These are phyloP conservation scores for Probosciger aterrimus DNA, from an alignment of 2,113 vertebrate genomes.

Conservation along the genomic window DNA sequence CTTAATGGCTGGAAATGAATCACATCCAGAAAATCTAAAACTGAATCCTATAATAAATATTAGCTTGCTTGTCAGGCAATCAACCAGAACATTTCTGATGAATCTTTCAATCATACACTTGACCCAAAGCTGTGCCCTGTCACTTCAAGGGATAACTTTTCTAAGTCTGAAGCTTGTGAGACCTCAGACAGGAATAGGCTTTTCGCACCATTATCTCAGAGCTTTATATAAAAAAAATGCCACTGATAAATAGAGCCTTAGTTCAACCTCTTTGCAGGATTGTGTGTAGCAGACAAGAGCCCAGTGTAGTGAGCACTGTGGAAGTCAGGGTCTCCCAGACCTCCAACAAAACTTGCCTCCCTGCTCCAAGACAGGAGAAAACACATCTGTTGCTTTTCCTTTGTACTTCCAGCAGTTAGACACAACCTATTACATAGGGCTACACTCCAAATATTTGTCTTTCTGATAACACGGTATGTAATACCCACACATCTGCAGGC, in stretches of 20 bases:
- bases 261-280: background rate
- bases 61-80: conserved; percentile 12
- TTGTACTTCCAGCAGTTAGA: background rate
- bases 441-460: fast-evolving
- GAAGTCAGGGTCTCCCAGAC: background rate
- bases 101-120: background rate
- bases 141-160: background rate
- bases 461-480: background rate
- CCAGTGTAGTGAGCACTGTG: background rate
- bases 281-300: background rate
- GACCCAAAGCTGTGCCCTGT: background rate
- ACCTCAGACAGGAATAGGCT: background rate
- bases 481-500: background rate
- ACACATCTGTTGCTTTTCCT: background rate
- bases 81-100: background rate
- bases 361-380: background rate
- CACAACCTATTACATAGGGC: fast-evolving
- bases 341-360: background rate
- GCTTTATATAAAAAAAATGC: background rate
- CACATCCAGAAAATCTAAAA: conserved; percentile 55
- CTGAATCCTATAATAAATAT: conserved; percentile 62
- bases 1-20: conserved; percentile 74
- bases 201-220: background rate
- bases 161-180: background rate
- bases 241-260: fast-evolving